Base-by-base conservation (phyloP, 1,140 invertebrate genomes). In the Tigriopus japonicus region DNA sequence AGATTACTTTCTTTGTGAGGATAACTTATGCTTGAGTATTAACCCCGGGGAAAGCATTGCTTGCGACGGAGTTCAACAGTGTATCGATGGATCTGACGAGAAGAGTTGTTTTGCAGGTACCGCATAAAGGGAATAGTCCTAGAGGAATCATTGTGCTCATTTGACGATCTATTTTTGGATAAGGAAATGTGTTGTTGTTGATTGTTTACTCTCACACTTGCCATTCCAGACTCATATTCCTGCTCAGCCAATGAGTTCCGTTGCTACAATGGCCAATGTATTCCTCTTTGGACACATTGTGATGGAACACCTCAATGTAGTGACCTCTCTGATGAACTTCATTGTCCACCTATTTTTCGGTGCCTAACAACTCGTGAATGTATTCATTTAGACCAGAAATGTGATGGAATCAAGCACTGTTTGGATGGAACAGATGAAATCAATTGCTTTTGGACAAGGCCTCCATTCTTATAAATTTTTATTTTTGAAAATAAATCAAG, bases 381-480 rank as follows among this genome's bases (percentile, higher is more conserved):
- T 69, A 92, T 98, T 64, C 75, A 80, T 0, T 86, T 84, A 68
- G 71, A 76, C 2, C 76, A 78, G 59, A 80, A 93, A 21, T 96
- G 92, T 69, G 82, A 96, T 69, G 83, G 84, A 9, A 77, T 77
- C 52, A 73, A 73, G 6, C 85, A 92, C 68, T 96, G 91, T 68
- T 74, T 76, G 12, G 92, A 95, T 71, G 79, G 81, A 15, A 89
- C 86, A 5, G 91, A 95, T 73, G 91, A 96, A 76, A 78, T 80
- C 65, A 77, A 83, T 68, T 95, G 90, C 75, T 61, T 23, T 21
- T 35, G 52, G 45, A 28, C 35, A 1, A 52, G 17, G 58, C 24
- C 19, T 19, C n/a, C 3, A 17, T 28, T 21, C 24, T 24, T 35
- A 35, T 35, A 35, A 35, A 35, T 35, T n/a, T n/a, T n/a, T 35